phyloP scores from a whole-genome alignment of 2,888 invertebrate genomes.

The Phytoseiulus persimilis region DNA sequence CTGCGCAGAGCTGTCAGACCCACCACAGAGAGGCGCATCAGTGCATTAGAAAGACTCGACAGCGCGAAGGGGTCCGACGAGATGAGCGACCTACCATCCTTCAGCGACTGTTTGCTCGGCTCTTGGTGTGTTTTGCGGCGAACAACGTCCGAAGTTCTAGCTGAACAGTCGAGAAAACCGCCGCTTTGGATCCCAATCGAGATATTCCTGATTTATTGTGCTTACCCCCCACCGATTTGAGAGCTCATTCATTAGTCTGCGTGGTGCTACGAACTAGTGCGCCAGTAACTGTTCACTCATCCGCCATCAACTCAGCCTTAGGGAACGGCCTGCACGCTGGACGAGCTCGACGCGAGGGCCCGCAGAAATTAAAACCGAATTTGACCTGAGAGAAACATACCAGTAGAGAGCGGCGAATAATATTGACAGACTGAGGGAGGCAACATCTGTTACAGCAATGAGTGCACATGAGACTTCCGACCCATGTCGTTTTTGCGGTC shows the following conservation, averaged over 20 bases:
- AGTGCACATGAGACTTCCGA: background rate
- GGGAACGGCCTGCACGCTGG: background rate
- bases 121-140: background rate
- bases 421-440: background rate
- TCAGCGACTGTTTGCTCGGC: background rate
- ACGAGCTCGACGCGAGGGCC: background rate
- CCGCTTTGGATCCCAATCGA: background rate
- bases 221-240: background rate
- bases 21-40: background rate
- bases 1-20: background rate
- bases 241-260: background rate
- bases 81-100: no score
- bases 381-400: background rate
- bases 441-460: background rate
- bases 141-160: background rate
- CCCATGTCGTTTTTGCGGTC: background rate
- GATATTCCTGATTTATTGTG: background rate
- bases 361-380: background rate
- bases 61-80: background rate
- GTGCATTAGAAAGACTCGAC: no score
- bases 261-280: background rate
- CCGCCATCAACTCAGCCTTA: background rate
- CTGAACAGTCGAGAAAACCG: background rate
- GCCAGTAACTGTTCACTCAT: background rate
- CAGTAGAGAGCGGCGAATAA: background rate